phyloP scores from a whole-genome alignment of 2,888 invertebrate species.

The Morpho achilles region DNA sequence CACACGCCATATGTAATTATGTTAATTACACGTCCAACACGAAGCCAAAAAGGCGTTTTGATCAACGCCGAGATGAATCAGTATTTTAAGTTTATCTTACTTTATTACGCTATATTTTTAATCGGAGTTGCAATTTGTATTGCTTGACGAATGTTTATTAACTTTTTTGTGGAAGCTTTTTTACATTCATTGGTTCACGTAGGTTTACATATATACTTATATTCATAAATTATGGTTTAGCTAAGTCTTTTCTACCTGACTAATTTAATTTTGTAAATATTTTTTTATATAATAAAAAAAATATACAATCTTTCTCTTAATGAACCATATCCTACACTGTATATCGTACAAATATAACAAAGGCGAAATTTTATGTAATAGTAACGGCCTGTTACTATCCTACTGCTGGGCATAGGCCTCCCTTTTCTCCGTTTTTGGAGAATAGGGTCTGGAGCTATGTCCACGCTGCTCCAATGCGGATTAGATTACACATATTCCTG shows the following conservation, averaged over 20 bases:
- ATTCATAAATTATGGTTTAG: conserved; percentile 6
- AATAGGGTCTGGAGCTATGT: too few species aligned
- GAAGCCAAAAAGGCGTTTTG: conserved; percentile 2
- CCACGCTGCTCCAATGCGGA: too few species aligned
- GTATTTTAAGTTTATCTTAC: conserved; percentile 24
- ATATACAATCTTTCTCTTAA: not conserved
- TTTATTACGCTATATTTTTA: conserved; percentile 16
- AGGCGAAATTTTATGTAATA: too few species aligned
- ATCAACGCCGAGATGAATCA: conserved; percentile 18
- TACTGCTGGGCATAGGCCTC: too few species aligned
- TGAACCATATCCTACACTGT: too few species aligned
- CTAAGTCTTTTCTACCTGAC: conserved; percentile 23
- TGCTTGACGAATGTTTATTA: conserved; percentile 23
- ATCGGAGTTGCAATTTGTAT: conserved; percentile 8
- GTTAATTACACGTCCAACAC: conserved; percentile 17
- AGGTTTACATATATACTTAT: conserved; percentile 6
- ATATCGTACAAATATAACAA: too few species aligned
- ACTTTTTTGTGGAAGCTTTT: conserved; percentile 2
- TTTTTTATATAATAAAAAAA: conserved; percentile 24
- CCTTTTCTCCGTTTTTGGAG: too few species aligned
- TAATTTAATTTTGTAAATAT: conserved; percentile 30
- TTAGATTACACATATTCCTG: too few species aligned
- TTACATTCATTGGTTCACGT: not conserved
- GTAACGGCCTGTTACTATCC: too few species aligned
- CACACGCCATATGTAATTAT: conserved; percentile 92